Evolutionary conservation across 2,888 invertebrate genomes (phyloP).

Genomic region (Apoda limacodes): DNA sequence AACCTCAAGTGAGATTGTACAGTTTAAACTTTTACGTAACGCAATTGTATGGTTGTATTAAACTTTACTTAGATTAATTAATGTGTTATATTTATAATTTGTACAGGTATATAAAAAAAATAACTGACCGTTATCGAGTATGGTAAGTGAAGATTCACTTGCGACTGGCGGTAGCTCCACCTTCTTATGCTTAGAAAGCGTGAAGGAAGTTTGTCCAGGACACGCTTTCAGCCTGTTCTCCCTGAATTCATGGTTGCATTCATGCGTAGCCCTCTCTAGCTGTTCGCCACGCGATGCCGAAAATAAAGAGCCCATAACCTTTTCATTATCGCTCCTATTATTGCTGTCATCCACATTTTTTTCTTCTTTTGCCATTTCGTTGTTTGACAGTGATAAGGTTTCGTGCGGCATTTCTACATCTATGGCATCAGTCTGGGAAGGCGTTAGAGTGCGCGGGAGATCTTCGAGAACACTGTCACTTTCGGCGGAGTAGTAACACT

Average conservation of each 20-base stretch:
- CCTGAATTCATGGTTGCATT: slow-evolving; percentile 53
- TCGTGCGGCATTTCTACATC: slow-evolving; percentile 48
- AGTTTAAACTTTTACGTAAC: too few species aligned
- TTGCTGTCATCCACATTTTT: slow-evolving; percentile 51
- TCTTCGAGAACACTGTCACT: slow-evolving; percentile 62
- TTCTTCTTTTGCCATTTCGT: slow-evolving; percentile 48
- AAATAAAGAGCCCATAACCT: slow-evolving; percentile 55
- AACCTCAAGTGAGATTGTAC: too few species aligned
- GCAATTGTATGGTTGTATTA: too few species aligned
- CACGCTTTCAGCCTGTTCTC: slow-evolving; percentile 56
- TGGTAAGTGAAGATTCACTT: slow-evolving; percentile 38
- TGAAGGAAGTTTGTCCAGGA: slow-evolving; percentile 65
- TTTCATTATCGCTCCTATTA: slow-evolving; percentile 52
- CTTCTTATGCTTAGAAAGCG: slow-evolving; percentile 71
- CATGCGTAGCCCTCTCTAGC: slow-evolving; percentile 37
- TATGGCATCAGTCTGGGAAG: slow-evolving; percentile 26
- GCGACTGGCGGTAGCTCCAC: slow-evolving; percentile 69
- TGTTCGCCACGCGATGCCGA: slow-evolving; percentile 38
- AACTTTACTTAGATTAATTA: too few species aligned
- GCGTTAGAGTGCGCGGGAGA: slow-evolving; percentile 39
- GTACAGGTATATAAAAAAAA: too few species aligned
- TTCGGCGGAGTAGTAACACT: slow-evolving; percentile 73
- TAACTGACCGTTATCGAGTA: slow-evolving; percentile 53
- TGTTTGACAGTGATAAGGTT: slow-evolving; percentile 37
- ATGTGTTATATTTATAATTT: too few species aligned